Evolutionary conservation across 2,113 vertebrate species (phyloP), one percentile per base, ranked within the genome.

Genomic region (Ictalurus punctatus): DNA sequence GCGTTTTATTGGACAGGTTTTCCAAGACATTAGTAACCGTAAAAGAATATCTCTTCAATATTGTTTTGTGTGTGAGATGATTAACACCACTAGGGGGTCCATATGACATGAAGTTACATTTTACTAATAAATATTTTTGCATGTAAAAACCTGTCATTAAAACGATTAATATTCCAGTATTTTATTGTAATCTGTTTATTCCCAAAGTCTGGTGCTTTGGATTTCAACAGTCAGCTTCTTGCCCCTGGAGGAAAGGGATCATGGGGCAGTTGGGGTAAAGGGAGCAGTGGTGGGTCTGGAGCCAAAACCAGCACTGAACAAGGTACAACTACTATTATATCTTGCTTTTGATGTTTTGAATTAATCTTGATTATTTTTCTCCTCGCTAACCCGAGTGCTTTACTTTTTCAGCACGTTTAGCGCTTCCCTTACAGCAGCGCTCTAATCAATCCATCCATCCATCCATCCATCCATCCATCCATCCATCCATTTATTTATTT

Each of bases 251-350:
- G 98, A 34, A 97, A 97, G 86, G 94, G 95, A 83, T 94, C 94
- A 84, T 95, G 97, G 86, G 96, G 98, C 0, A 98, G 97, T 93
- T 99, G 98, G 98, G 98, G 97, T 87, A 98, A 98, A 93, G 98
- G 98, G 84, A 98, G 98, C 95, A 99, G 97, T 0, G 97, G 98
- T 84, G 98, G 98, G 89, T 96, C 96, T 58, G 98, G 98, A 1
- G 92, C 96, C 0, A 99, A 99, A 93, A 95, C 94, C 92, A 67
- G 92, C 94, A 73, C 97, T 96, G 91, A 96, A 92, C 96, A 93
- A 4, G 96, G 98, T 99, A 96, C 12, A 13, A 6, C 30, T n/a
- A 56, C 37, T 12, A 14, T 78, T 48, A 23, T 48, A 48, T 48
- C 6, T 48, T 6, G 44, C 44, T 48, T 48, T 48, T 74, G 4